phyloP scores from a whole-genome alignment of 2,888 invertebrate species.

The Drosophila neutralis region DNA sequence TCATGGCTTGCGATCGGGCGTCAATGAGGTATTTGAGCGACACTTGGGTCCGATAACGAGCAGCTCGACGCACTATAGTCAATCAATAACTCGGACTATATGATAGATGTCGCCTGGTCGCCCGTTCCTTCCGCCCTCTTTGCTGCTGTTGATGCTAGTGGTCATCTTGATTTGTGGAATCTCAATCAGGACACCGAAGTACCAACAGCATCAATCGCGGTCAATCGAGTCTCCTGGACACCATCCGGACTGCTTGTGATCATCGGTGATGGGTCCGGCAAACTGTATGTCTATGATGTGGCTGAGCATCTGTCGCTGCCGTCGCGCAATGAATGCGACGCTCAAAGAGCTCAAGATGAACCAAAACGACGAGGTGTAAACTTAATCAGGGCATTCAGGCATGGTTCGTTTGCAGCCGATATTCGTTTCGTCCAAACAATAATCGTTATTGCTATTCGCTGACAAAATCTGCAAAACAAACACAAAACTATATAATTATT shows the following conservation, averaged over 20 bases:
- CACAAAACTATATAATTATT: neutral
- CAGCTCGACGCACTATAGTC: slow-evolving; percentile 95
- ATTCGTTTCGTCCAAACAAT: slow-evolving; percentile 22
- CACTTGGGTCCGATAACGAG: slow-evolving; percentile 98
- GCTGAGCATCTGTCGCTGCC: slow-evolving; percentile 96
- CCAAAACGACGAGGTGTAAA: slow-evolving; percentile 86
- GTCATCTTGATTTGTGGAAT: slow-evolving; percentile 98
- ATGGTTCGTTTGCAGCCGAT: slow-evolving; percentile 20
- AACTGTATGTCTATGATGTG: no score
- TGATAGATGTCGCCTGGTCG: slow-evolving; percentile 99
- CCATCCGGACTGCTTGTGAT: slow-evolving; percentile 96
- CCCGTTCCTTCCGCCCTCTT: slow-evolving; percentile 99
- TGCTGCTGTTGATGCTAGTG: slow-evolving; percentile 97
- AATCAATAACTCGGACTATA: slow-evolving; percentile 98
- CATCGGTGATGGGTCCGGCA: no score
- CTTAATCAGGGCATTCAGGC: slow-evolving; percentile 11
- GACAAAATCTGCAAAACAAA: neutral
- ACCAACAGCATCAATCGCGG: slow-evolving; percentile 93
- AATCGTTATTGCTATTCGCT: slow-evolving; percentile 13
- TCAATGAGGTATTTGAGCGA: slow-evolving; percentile 95
- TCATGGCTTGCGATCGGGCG: slow-evolving; percentile 97
- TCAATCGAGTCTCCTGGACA: slow-evolving; percentile 98
- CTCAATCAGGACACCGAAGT: slow-evolving; percentile 98
- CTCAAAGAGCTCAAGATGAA: slow-evolving; percentile 96
- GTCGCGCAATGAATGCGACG: slow-evolving; percentile 97